Percentiles rank a stretch among this genome's conserved stretches.
Conservation (phyloP, 2,888 invertebrate genomes). For the Masnerella sp. region DNA sequence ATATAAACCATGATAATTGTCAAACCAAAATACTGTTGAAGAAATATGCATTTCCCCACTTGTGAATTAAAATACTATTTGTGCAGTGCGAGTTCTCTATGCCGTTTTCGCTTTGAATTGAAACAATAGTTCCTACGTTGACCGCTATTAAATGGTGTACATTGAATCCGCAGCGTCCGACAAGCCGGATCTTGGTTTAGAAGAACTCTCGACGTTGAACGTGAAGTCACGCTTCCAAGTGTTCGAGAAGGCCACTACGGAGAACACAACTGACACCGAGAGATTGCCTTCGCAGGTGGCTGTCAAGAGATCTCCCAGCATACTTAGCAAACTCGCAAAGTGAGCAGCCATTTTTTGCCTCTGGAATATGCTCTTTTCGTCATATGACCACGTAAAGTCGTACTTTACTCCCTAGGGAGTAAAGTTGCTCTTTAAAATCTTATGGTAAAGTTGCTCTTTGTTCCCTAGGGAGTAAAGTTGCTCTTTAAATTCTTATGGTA, state of each 20-base stretch:
- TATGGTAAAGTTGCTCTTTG: no score
- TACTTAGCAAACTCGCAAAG: slow-evolving; percentile 89
- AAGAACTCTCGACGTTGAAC: slow-evolving; percentile 88
- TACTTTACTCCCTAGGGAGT: background rate
- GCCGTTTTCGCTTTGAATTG: slow-evolving; percentile 43
- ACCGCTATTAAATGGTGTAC: slow-evolving; percentile 46
- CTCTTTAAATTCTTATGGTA: no score
- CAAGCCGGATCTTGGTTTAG: slow-evolving; percentile 90
- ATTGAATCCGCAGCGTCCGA: slow-evolving; percentile 83
- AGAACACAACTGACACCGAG: slow-evolving; percentile 77
- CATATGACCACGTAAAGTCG: background rate
- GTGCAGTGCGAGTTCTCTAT: slow-evolving; percentile 33
- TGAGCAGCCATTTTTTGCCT: slow-evolving; percentile 75
- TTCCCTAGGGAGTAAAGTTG: no score
- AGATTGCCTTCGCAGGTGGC: slow-evolving; percentile 79
- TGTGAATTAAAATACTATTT: slow-evolving; percentile 21
- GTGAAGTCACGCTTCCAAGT: slow-evolving; percentile 91
- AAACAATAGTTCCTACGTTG: slow-evolving; percentile 44
- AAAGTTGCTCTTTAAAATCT: no score
- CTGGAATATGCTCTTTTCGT: background rate
- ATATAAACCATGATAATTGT: no score
- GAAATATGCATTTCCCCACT: no score
- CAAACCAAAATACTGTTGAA: no score
- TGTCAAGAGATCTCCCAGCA: slow-evolving; percentile 85
- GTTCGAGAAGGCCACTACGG: slow-evolving; percentile 83